Conservation (phyloP, 2,797 vertebrate genomes). For the Clarias laeviceps region DNA sequence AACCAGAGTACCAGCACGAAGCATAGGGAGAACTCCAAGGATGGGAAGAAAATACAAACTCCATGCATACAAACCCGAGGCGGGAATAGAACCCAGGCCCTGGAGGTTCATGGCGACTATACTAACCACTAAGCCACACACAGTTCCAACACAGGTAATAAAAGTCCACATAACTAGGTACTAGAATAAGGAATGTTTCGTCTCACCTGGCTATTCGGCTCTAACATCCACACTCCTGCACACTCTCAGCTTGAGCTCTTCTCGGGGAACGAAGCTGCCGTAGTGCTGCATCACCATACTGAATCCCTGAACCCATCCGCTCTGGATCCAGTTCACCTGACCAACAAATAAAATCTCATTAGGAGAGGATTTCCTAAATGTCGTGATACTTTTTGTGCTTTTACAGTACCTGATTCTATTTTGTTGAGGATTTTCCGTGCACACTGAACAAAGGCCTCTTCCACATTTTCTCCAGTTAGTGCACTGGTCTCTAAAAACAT, state of each 20-base stretch:
- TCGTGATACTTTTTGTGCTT: background rate
- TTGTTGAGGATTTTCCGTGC: slow-evolving; percentile 93
- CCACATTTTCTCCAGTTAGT: slow-evolving; percentile 90
- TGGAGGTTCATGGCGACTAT: no score
- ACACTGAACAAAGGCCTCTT: slow-evolving; percentile 92
- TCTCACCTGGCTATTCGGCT: slow-evolving; percentile 54
- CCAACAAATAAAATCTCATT: slow-evolving; percentile 22
- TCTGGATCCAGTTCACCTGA: slow-evolving; percentile 92
- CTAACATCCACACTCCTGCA: slow-evolving; percentile 87
- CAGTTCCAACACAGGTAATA: background rate
- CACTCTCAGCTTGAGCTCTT: slow-evolving; percentile 80
- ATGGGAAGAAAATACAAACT: no score
- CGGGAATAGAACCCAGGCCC: no score
- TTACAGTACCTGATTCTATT: slow-evolving; percentile 86
- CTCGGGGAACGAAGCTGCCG: slow-evolving; percentile 88
- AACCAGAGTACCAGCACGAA: no score
- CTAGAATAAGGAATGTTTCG: background rate
- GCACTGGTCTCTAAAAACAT: slow-evolving; percentile 96
- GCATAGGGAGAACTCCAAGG: no score
- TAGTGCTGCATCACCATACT: slow-evolving; percentile 87
- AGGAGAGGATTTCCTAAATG: background rate
- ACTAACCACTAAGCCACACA: no score
- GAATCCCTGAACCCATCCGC: slow-evolving; percentile 93
- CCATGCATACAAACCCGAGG: no score
- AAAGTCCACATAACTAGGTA: background rate